Conservation (phyloP, 2,113 vertebrate species). For the Vimba vimba region DNA sequence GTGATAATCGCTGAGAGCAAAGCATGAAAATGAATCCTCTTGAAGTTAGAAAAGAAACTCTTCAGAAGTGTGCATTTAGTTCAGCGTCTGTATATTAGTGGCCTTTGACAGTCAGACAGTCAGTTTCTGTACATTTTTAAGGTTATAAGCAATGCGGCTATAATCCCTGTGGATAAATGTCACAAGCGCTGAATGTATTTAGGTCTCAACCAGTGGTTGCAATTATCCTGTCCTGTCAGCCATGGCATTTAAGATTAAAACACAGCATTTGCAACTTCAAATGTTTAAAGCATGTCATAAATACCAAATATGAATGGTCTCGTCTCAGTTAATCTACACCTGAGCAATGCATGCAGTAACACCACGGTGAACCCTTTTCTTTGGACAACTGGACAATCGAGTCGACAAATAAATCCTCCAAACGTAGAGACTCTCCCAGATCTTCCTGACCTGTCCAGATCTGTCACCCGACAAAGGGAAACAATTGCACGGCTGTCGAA, state of each 20-base stretch:
- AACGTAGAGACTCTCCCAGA: background rate
- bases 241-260: slow-evolving; percentile 21
- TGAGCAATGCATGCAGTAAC: background rate
- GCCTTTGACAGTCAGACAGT: background rate
- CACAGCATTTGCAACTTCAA: background rate
- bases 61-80: slow-evolving; percentile 9
- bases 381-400: background rate
- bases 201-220: slow-evolving; percentile 4
- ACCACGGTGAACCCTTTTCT: background rate
- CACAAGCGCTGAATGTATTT: slow-evolving; percentile 12
- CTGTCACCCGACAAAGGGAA: background rate
- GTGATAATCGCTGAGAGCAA: background rate
- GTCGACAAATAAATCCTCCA: background rate
- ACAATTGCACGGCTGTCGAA: slow-evolving; percentile 7
- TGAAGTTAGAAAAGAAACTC: background rate
- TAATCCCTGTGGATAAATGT: slow-evolving; percentile 40
- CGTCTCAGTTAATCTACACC: background rate
- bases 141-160: slow-evolving; percentile 15
- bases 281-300: background rate
- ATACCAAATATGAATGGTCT: background rate
- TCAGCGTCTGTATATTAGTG: background rate
- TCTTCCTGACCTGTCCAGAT: slow-evolving; percentile 8
- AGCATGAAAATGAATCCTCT: background rate
- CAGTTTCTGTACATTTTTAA: background rate
- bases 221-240: background rate